Base-by-base conservation (phyloP, 1,140 invertebrate species). In the Uloborus diversus region DNA sequence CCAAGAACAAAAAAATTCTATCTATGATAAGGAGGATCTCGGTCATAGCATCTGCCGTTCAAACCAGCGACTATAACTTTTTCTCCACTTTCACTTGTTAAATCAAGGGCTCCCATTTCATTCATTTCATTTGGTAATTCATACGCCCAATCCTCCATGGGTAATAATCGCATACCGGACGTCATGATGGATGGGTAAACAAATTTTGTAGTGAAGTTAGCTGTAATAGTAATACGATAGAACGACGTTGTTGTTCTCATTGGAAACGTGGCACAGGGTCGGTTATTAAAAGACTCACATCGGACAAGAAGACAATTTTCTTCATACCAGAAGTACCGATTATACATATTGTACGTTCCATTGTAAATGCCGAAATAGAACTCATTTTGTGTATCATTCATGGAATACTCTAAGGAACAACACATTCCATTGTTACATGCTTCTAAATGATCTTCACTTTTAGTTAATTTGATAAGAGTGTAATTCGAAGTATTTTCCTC, bases 381-480 rank as follows among this genome's bases (percentile, higher is more conserved):
- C 4, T 62, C 28, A 17, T 70, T 57, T 11, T 37, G 20, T 17
- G 61, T 37, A 0, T 14, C 3, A 14, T 35, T 30, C 0, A n/a
- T 3, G 11, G 49, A 17, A 49, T 82, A 82, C 17, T 78, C 9
- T 4, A 83, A 9, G 14, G 49, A 47, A 51, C 82, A 83, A 53
- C 82, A 82, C 17, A 83, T 30, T 1, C 82, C 82, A 51, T 78
- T 75, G 56, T 79, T 30, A 57, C 82, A 83, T 4, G 56, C 51
- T 32, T 78, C 56, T 9, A 81, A 9, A 20, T 59, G 37, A 7
- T 33, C 75, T 3, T 17, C 25, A 2, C 28, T 30, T 11, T 73
- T 13, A 2, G 4, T 37, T 7, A 83, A 20, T 47, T 79, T 75
- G 11, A 51, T 7, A 7, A 82, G 51, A 3, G 68, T 70, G 33